Percentiles rank a stretch among this genome's conserved stretches.
phyloP scores from a whole-genome alignment of 1,140 invertebrate genomes.

The Orussus abietinus region DNA sequence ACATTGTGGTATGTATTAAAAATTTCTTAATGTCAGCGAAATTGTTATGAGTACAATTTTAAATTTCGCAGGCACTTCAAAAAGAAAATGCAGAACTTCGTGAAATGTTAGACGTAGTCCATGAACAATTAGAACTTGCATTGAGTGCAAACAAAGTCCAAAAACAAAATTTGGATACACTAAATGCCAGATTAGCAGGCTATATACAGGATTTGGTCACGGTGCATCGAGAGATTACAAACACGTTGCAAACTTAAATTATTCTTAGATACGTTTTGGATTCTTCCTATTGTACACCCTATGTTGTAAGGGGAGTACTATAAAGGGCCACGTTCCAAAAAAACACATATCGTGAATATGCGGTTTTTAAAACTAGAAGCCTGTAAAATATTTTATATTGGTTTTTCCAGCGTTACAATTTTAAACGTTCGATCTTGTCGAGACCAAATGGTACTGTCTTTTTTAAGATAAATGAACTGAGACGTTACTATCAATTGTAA shows the following conservation, averaged over 20 bases:
- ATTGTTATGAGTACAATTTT: neutral
- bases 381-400: too few relatives aligned
- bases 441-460: too few relatives aligned
- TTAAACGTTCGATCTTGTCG: too few relatives aligned
- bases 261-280: constrained; percentile 36
- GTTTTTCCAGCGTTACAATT: too few relatives aligned
- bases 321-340: constrained; percentile 14
- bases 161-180: constrained; percentile 75
- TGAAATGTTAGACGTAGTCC: constrained; percentile 68
- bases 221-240: constrained; percentile 79
- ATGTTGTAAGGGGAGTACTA: constrained; percentile 20
- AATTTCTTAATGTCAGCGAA: constrained; percentile 2
- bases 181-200: constrained; percentile 77
- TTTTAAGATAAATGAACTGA: too few relatives aligned
- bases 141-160: constrained; percentile 79
- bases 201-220: constrained; percentile 82
- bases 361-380: constrained; percentile 14
- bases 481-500: too few relatives aligned
- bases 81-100: constrained; percentile 73
- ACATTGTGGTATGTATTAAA: constrained; percentile 44
- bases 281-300: constrained; percentile 41
- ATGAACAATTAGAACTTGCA: constrained; percentile 79
- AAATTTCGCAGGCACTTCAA: constrained; percentile 56
- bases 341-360: neutral
- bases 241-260: constrained; percentile 72